Percentiles rank a stretch among this genome's conserved stretches.
Conservation (phyloP, 2,113 vertebrate species). For the Brachyhypopomus gauderio region DNA sequence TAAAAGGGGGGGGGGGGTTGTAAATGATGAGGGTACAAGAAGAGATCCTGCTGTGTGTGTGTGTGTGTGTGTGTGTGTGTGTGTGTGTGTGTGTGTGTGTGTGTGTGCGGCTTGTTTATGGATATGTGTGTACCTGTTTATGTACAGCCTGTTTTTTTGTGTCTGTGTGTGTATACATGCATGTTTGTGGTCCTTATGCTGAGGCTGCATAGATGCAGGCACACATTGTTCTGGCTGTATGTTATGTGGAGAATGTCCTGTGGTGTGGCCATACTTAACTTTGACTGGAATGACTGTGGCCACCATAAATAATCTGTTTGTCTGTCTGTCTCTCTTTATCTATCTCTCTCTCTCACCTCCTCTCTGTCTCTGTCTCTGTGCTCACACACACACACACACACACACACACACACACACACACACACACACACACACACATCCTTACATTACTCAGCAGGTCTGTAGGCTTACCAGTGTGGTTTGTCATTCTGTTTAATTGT, state of each 20-base stretch:
- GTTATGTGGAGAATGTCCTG: conserved; percentile 39
- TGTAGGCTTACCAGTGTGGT: conserved; percentile 1
- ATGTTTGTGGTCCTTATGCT: neutral
- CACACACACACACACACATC: no score
- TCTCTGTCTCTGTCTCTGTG: neutral
- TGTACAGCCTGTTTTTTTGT: neutral
- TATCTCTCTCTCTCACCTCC: neutral
- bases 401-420: no score
- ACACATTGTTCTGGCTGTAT: neutral
- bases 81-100: no score
- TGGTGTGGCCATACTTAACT: conserved; percentile 3
- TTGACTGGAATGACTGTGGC: conserved; percentile 32
- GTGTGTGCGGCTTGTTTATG: no score
- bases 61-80: neutral
- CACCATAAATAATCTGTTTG: conserved; percentile 44
- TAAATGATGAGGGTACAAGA: no score
- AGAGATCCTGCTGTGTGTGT: no score
- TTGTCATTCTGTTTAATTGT: neutral
- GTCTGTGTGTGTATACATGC: neutral
- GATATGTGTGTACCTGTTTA: neutral
- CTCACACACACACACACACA: no score
- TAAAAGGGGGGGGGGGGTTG: no score
- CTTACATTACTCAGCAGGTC: neutral
- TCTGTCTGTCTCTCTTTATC: neutral
- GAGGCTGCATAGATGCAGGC: conserved; percentile 7